These are phyloP conservation scores for Temnothorax curvispinosus DNA, from an alignment of 1,140 invertebrate genomes.

Conservation along the genomic window DNA sequence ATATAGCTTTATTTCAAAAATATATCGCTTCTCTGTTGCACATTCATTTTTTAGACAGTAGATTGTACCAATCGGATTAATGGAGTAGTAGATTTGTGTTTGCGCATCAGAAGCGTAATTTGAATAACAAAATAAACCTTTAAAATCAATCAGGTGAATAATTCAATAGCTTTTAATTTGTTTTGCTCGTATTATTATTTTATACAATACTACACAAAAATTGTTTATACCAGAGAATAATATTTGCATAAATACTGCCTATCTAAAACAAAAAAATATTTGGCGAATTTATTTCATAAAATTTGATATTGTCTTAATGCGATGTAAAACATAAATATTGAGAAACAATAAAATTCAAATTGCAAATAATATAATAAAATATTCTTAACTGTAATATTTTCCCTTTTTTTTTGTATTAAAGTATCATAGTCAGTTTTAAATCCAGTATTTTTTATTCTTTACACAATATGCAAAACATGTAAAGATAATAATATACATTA, in stretches of 20 bases:
- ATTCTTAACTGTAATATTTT: background rate
- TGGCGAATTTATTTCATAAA: background rate
- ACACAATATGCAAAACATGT: background rate
- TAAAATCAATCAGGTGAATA: background rate
- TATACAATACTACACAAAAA: background rate
- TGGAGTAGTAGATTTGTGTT: background rate
- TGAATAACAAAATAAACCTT: background rate
- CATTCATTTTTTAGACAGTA: slow-evolving; percentile 15
- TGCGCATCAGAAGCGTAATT: background rate
- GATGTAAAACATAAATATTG: background rate
- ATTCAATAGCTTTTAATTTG: background rate
- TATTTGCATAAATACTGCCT: background rate
- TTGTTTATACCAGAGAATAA: background rate
- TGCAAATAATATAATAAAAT: background rate
- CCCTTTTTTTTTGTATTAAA: background rate
- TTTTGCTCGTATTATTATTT: background rate
- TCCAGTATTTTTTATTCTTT: background rate
- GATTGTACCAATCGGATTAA: background rate
- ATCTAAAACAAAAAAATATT: background rate
- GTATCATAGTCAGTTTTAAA: background rate
- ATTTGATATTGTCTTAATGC: background rate
- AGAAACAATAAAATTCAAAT: background rate
- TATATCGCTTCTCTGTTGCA: background rate
- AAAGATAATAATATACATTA: background rate
- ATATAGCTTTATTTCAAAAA: background rate